These are phyloP conservation scores for Leptonema lineaticorne DNA, from an alignment of 1,140 invertebrate species.

Conservation along the genomic window DNA sequence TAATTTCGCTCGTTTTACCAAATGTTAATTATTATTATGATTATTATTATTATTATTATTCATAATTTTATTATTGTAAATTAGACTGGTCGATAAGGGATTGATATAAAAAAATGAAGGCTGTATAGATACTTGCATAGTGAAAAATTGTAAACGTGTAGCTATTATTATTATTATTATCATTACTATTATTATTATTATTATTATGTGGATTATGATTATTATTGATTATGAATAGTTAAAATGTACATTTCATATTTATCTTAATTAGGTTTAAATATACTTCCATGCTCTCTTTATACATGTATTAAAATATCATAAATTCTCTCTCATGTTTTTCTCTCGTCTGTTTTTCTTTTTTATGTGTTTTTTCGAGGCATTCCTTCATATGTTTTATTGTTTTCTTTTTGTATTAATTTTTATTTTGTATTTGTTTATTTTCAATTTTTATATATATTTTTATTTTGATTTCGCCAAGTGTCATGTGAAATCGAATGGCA, in stretches of 20 bases:
- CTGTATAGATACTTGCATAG: slow-evolving; percentile 40
- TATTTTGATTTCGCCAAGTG: not conserved
- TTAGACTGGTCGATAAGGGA: slow-evolving; percentile 40
- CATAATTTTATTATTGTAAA: slow-evolving; percentile 32
- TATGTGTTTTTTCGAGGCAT: slow-evolving; percentile 29
- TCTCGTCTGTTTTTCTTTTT: not conserved
- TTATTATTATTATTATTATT: slow-evolving; percentile 9
- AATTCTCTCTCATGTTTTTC: not conserved
- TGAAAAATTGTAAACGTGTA: slow-evolving; percentile 34
- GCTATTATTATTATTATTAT: slow-evolving; percentile 21
- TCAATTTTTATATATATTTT: not conserved
- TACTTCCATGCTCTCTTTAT: slow-evolving; percentile 5
- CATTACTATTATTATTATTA: not conserved
- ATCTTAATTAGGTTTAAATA: slow-evolving; percentile 8
- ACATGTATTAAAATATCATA: too few species aligned
- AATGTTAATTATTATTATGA: slow-evolving; percentile 30
- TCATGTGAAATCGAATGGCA: slow-evolving; percentile 21
- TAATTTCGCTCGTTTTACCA: slow-evolving; percentile 32
- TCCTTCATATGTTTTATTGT: slow-evolving; percentile 32
- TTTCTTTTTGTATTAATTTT: too few species aligned
- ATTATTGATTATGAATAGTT: slow-evolving; percentile 21
- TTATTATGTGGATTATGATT: not conserved
- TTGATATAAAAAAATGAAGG: slow-evolving; percentile 41
- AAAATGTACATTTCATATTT: slow-evolving; percentile 17
- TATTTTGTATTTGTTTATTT: too few species aligned